These are phyloP conservation scores for Delichon dasypus DNA, from an alignment of 2,797 vertebrate species.

Conservation along the genomic window DNA sequence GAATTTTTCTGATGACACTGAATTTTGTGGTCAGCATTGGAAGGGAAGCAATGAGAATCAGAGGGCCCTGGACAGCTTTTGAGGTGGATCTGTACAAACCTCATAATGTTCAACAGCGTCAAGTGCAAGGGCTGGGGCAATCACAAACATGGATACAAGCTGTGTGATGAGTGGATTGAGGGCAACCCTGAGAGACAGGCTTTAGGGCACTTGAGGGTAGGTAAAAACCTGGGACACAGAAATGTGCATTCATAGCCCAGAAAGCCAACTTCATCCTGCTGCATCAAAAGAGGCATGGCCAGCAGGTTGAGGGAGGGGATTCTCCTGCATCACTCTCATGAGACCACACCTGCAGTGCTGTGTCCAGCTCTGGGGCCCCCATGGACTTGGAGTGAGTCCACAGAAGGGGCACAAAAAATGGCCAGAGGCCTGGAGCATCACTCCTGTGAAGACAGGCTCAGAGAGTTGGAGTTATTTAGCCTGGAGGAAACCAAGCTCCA, in stretches of 20 bases:
- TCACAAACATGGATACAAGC: background rate
- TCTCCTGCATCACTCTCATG: background rate
- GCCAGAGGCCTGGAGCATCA: background rate
- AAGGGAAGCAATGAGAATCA: rapidly evolving
- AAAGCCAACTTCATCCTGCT: background rate
- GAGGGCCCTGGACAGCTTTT: background rate
- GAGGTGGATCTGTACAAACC: background rate
- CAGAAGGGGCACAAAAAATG: background rate
- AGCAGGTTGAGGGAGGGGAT: rapidly evolving
- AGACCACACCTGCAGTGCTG: background rate
- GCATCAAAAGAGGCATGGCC: background rate
- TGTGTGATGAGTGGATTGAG: background rate
- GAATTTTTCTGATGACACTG: background rate
- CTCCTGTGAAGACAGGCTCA: background rate
- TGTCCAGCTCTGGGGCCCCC: background rate
- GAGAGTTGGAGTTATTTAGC: background rate
- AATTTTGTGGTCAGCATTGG: background rate
- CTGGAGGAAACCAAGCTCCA: background rate
- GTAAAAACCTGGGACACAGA: background rate
- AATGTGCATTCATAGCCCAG: background rate
- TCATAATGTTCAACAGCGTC: background rate
- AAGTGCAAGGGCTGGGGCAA: background rate
- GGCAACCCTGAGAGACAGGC: background rate
- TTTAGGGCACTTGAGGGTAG: background rate
- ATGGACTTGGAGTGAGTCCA: background rate